Evolutionary conservation across 2,113 vertebrate species (phyloP).

Genomic region (Camarhynchus parvulus): DNA sequence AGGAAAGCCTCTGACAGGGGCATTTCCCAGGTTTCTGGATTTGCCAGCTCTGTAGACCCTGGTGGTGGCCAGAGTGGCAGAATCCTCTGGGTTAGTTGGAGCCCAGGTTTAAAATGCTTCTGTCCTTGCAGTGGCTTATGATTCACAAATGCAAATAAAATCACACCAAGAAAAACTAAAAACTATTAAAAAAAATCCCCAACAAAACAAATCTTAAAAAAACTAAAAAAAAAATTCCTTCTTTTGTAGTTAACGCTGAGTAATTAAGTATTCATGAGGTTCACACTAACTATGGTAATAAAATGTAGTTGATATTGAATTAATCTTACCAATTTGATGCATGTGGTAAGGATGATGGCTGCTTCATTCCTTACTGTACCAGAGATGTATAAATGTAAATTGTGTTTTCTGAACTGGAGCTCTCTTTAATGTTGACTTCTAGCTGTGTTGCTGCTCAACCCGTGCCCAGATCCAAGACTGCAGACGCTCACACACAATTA

Average conservation of each 20-base stretch:
- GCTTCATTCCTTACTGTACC: constrained; percentile 50
- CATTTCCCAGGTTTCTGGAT: background rate
- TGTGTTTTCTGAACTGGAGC: constrained; percentile 47
- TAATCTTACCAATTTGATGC: constrained; percentile 39
- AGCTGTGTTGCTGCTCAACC: constrained; percentile 57
- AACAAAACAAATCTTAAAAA: background rate
- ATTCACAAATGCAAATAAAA: background rate
- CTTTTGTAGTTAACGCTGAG: background rate
- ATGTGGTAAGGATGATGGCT: constrained; percentile 55
- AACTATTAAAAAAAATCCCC: background rate
- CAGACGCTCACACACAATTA: constrained; percentile 78
- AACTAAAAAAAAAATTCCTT: background rate
- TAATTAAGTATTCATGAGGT: background rate
- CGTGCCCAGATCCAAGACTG: constrained; percentile 69
- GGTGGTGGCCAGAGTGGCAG: background rate
- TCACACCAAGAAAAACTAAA: background rate
- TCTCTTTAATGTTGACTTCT: constrained; percentile 70
- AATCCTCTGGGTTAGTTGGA: background rate
- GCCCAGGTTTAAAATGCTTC: background rate
- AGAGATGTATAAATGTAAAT: constrained; percentile 62
- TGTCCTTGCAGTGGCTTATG: background rate
- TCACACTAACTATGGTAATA: background rate
- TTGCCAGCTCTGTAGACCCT: background rate
- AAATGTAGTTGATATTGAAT: constrained; percentile 13
- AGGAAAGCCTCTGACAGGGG: background rate